Base-by-base conservation (phyloP, 35 echinoderm and acorn worm species). In the Heliocidaris erythrogramma region DNA sequence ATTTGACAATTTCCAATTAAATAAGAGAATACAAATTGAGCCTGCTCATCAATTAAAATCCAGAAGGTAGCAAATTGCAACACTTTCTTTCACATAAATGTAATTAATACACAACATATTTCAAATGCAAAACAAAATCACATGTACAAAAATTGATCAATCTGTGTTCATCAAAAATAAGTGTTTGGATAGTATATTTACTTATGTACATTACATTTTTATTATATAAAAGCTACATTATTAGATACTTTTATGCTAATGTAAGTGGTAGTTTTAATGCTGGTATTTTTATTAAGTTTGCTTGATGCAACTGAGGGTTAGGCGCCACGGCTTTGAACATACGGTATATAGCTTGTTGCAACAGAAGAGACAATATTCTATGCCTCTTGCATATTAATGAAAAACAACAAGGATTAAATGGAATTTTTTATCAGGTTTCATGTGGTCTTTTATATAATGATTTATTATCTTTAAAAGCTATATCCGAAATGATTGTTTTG, bases 121-220 rank as follows among this genome's bases (percentile, higher is more conserved):
- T 78, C 65, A 78, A 78, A 78, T 78, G 65, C 27, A 78, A 78
- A 78, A 78, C 47, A 32, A 89, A 89, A 47, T 89, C 47, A 89
- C 31, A 48, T 89, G 87, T 89, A 89, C 87, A 89, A 89, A 89
- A 89, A 48, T 89, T 89, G 87, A 89, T 89, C 87, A 13, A 32
- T 17, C 17, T 48, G 47, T 8, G 16, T 89, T 89, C 87, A 47
- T 89, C 47, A 48, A 89, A 89, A 89, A 89, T 89, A 89, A 89
- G 87, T 89, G 87, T 89, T 48, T 89, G 87, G 47, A 89, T 89
- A 47, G 87, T 89, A 89, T 48, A 89, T 89, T 89, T 89, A 89
- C 87, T 32, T 89, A 89, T 89, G 31, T 89, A 89, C 87, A 89
- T 89, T 31, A 32, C 10, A 8, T 89, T 2, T 47, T 47, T 16